Conservation (phyloP, 2,113 vertebrate species). For the Proteles cristata region DNA sequence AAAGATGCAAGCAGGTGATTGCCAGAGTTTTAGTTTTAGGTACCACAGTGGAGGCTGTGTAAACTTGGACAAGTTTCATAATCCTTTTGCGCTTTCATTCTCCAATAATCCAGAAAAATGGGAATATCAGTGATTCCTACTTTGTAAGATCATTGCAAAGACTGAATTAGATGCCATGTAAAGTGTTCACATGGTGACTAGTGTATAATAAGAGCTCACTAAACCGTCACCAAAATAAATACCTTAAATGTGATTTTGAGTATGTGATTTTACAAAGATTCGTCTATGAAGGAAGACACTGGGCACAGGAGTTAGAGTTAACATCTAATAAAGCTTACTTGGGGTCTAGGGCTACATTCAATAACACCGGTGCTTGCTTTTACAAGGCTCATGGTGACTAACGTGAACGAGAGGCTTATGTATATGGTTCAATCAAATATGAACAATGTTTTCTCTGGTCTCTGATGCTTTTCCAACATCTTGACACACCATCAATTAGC, state of each 20-base stretch:
- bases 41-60: background rate
- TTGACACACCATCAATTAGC: background rate
- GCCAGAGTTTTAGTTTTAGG: background rate
- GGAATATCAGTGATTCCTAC: background rate
- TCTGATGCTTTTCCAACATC: background rate
- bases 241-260: background rate
- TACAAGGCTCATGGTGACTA: too few relatives aligned
- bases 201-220: background rate
- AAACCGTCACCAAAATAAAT: background rate
- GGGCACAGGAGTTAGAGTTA: background rate
- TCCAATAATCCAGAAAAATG: background rate
- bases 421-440: background rate
- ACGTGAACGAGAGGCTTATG: background rate
- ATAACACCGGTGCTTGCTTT: background rate
- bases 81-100: background rate
- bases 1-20: background rate
- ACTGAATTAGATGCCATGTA: background rate
- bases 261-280: background rate
- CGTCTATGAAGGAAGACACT: background rate
- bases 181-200: background rate
- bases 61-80: background rate
- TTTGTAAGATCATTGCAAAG: background rate
- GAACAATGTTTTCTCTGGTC: background rate
- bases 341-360: background rate
- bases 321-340: background rate